A percentile compares a stretch with the other conserved stretches of the same genome.
Evolutionary conservation across 2,888 invertebrate species (phyloP).

Genomic region (Tenthredo mesomela): DNA sequence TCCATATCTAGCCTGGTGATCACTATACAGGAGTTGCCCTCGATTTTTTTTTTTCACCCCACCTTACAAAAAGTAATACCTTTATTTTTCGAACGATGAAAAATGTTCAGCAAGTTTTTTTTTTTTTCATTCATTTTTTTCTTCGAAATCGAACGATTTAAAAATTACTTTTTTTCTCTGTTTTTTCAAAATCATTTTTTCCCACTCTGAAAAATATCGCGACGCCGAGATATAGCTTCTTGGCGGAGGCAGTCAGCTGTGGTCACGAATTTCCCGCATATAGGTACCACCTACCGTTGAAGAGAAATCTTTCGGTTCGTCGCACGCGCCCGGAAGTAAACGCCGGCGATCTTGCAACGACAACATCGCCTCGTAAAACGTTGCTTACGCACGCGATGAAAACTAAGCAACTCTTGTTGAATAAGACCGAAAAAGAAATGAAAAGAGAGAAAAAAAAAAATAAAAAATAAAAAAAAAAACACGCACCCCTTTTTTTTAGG

Average conservation of each 20-base stretch:
- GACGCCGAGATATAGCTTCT: not conserved
- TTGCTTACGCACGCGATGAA: slow-evolving; percentile 33
- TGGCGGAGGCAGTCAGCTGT: slow-evolving; percentile 31
- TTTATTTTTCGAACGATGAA: no score
- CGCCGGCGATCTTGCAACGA: slow-evolving; percentile 34
- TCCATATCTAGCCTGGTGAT: not conserved
- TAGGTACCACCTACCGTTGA: not conserved
- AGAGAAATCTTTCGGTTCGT: slow-evolving; percentile 44
- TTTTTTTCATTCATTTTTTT: not conserved
- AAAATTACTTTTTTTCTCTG: not conserved
- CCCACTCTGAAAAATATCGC: not conserved
- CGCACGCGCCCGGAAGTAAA: slow-evolving; percentile 31
- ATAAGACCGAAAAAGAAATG: not conserved
- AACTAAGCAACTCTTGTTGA: not conserved
- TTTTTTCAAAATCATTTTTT: not conserved
- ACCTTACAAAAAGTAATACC: no score
- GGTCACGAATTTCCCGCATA: slow-evolving; percentile 38
- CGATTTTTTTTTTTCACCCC: not conserved
- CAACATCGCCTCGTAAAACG: slow-evolving; percentile 42
- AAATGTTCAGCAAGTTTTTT: not conserved
- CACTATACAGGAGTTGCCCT: not conserved
- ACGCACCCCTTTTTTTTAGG: slow-evolving; percentile 1
- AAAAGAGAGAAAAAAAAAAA: not conserved
- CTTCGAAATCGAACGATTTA: not conserved
- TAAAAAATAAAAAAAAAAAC: not conserved